These are phyloP conservation scores for Drosophila willistoni DNA, from an alignment of 1,140 invertebrate genomes.

Conservation along the genomic window DNA sequence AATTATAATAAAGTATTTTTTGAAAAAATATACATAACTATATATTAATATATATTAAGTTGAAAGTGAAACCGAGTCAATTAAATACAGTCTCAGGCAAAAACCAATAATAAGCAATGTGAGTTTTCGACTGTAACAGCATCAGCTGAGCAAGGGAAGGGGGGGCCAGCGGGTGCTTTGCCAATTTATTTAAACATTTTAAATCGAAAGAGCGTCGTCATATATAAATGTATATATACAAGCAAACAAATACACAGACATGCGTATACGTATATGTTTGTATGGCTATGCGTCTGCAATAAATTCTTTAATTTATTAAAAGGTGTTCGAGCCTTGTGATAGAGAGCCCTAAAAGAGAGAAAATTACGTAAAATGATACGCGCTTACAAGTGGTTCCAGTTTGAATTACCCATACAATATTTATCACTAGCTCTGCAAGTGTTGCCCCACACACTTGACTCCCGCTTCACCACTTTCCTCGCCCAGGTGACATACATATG, in stretches of 20 bases:
- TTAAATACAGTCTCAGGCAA: slow-evolving; percentile 1
- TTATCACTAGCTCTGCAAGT: not conserved
- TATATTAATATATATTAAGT: not conserved
- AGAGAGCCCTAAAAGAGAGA: not conserved
- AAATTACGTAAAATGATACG: slow-evolving; percentile 13
- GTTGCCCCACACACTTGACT: not conserved
- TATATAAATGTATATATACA: not conserved
- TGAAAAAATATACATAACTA: not conserved
- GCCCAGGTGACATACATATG: not conserved
- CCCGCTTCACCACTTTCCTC: not conserved
- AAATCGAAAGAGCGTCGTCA: slow-evolving; percentile 4
- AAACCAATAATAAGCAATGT: slow-evolving; percentile 2
- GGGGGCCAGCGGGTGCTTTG: not conserved
- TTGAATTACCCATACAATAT: slow-evolving; percentile 7
- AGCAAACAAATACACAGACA: not conserved
- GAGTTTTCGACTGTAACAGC: not conserved
- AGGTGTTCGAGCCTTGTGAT: slow-evolving; percentile 5
- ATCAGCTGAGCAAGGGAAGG: not conserved
- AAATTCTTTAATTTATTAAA: slow-evolving; percentile 12
- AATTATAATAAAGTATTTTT: not conserved
- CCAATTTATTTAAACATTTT: slow-evolving; percentile 12
- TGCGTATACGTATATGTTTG: not conserved
- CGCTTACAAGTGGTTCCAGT: slow-evolving; percentile 24
- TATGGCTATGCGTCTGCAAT: not conserved
- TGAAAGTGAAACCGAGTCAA: slow-evolving; percentile 6